Conservation (phyloP, 2,113 vertebrate genomes). For the Scopus umbretta region DNA sequence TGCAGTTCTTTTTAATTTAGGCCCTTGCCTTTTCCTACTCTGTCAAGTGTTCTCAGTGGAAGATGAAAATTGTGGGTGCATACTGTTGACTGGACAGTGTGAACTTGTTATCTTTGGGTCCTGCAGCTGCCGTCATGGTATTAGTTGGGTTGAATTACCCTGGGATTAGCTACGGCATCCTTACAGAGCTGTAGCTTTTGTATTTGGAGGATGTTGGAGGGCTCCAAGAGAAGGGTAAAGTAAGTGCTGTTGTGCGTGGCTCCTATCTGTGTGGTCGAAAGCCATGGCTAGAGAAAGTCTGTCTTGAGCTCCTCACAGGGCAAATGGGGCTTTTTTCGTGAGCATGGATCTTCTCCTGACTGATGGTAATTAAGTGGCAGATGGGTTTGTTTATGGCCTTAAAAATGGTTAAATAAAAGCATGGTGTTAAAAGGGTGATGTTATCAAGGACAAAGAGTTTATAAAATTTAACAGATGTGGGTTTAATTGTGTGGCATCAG, state of each 20-base stretch:
- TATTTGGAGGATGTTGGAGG: not conserved
- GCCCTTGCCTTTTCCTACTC: not conserved
- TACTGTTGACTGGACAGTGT: not conserved
- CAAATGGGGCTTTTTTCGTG: not conserved
- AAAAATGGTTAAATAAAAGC: not conserved
- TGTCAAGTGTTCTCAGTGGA: not conserved
- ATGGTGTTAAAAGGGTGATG: not conserved
- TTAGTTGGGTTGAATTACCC: not conserved
- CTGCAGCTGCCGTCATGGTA: not conserved
- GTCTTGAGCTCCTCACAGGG: not conserved
- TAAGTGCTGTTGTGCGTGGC: not conserved
- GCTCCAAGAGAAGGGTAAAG: not conserved
- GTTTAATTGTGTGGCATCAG: constrained; percentile 6
- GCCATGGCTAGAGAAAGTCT: not conserved
- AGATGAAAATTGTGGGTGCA: not conserved
- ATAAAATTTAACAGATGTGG: not conserved
- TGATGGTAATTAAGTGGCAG: not conserved
- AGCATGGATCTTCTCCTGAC: not conserved
- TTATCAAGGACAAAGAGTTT: constrained; percentile 5
- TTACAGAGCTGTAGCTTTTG: not conserved
- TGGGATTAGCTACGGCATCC: not conserved
- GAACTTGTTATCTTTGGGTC: not conserved
- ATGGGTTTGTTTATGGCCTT: not conserved
- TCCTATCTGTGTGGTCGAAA: not conserved
- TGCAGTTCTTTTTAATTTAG: not conserved